Evolutionary conservation across 2,113 vertebrate species (phyloP).

Genomic region (Opisthocomus hoazin): DNA sequence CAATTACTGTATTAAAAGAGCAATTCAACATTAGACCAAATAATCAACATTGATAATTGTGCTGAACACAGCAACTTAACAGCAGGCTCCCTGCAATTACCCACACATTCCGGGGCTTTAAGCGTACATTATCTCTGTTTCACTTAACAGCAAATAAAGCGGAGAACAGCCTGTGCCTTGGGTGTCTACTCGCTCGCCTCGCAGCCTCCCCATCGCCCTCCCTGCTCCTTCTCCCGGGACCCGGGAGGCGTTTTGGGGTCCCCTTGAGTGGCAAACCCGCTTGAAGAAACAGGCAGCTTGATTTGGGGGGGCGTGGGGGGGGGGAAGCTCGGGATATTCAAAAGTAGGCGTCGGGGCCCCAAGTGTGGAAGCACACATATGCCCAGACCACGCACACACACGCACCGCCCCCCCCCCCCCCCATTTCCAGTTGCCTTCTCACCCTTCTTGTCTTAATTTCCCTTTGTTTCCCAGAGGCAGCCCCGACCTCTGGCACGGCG

Average conservation of each 20-base stretch:
- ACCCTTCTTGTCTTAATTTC: constrained; percentile 25
- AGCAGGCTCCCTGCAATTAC: constrained; percentile 49
- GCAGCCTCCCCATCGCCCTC: not conserved
- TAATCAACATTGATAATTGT: constrained; percentile 45
- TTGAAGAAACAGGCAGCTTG: not conserved
- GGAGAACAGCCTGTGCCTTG: not conserved
- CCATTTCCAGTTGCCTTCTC: not conserved
- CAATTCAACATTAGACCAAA: constrained; percentile 41
- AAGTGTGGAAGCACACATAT: not conserved
- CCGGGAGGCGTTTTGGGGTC: not conserved
- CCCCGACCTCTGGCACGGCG: not conserved
- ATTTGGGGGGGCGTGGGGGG: not conserved
- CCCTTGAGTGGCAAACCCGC: not conserved
- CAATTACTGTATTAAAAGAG: constrained; percentile 53
- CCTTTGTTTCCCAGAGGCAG: constrained; percentile 63
- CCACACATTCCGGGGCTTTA: constrained; percentile 38
- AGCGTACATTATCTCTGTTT: constrained; percentile 51
- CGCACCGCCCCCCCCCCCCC: too few relatives aligned
- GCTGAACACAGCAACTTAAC: constrained; percentile 42
- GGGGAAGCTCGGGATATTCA: not conserved
- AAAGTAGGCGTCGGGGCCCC: not conserved
- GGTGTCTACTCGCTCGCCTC: not conserved
- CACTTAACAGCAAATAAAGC: constrained; percentile 58
- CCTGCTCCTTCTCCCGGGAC: not conserved
- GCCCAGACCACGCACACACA: not conserved